A percentile compares a stretch with the other conserved stretches of the same genome.
Evolutionary conservation across 2,888 invertebrate genomes (phyloP).

Genomic region (Athrips mouffetella): DNA sequence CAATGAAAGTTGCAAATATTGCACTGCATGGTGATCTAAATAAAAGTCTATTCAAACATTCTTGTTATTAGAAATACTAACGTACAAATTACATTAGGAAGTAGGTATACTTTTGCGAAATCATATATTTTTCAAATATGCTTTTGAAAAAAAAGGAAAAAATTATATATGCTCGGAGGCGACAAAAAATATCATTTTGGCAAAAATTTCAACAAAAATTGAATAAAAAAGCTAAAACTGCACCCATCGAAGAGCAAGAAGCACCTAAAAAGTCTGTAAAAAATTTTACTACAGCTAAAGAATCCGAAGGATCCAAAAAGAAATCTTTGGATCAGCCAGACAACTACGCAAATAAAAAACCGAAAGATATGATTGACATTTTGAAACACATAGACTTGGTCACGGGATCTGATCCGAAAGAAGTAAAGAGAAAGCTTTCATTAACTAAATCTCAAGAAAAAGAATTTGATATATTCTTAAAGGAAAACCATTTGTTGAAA

Average conservation of each 20-base stretch:
- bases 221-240: background rate
- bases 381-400: background rate
- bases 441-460: background rate
- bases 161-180: background rate
- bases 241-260: no score
- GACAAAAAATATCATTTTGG: constrained; percentile 1
- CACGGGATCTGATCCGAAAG: background rate
- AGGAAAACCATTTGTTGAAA: background rate
- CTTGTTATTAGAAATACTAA: no score
- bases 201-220: background rate
- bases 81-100: background rate
- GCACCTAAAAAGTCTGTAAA: no score
- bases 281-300: no score
- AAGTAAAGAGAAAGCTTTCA: constrained; percentile 1
- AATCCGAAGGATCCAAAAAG: no score
- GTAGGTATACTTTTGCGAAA: background rate
- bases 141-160: background rate
- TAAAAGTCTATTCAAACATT: no score
- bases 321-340: no score
- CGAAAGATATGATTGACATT: background rate
- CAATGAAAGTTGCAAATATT: no score
- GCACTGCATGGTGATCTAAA: no score
- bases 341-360: background rate
- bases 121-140: background rate
- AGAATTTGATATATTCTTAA: background rate